Percentiles rank a stretch among this genome's conserved stretches.
These are phyloP conservation scores for Clostera curtula DNA, from an alignment of 2,888 invertebrate species.

Conservation along the genomic window DNA sequence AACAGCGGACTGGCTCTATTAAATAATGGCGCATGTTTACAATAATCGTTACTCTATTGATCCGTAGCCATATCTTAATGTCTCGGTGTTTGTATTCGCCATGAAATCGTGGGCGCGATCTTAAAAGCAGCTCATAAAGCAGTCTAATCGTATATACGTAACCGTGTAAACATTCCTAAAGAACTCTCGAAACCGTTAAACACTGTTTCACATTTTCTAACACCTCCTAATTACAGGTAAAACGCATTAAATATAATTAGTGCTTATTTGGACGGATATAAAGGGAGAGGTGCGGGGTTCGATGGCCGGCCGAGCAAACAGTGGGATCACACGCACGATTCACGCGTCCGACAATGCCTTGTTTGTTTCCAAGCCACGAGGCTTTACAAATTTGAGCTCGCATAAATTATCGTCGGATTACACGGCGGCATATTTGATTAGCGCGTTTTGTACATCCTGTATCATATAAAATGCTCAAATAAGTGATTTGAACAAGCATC, in stretches of 20 bases:
- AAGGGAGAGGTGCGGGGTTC: constrained; percentile 42
- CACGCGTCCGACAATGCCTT: constrained; percentile 40
- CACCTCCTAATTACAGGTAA: constrained; percentile 71
- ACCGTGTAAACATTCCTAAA: constrained; percentile 49
- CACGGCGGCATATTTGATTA: constrained; percentile 30
- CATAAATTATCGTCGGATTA: constrained; percentile 39
- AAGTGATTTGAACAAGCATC: too few species aligned
- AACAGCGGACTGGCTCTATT: constrained; percentile 21
- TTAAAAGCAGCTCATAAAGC: constrained; percentile 53
- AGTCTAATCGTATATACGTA: constrained; percentile 47
- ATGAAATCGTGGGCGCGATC: constrained; percentile 42
- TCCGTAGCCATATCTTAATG: too few species aligned
- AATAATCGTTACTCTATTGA: constrained; percentile 48
- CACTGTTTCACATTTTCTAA: constrained; percentile 62
- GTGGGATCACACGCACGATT: constrained; percentile 37
- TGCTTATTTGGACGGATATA: constrained; percentile 61
- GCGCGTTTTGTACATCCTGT: constrained; percentile 18
- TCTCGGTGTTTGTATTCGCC: constrained; percentile 51
- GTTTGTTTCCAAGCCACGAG: constrained; percentile 42
- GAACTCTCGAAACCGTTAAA: constrained; percentile 49
- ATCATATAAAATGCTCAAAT: too few species aligned
- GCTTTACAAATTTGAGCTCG: constrained; percentile 32
- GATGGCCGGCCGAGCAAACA: constrained; percentile 44
- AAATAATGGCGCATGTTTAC: constrained; percentile 46
- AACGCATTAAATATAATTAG: constrained; percentile 69